A percentile compares a stretch with the other conserved stretches of the same genome.
Evolutionary conservation across 2,888 invertebrate genomes (phyloP).

Genomic region (Drosophila mettleri): DNA sequence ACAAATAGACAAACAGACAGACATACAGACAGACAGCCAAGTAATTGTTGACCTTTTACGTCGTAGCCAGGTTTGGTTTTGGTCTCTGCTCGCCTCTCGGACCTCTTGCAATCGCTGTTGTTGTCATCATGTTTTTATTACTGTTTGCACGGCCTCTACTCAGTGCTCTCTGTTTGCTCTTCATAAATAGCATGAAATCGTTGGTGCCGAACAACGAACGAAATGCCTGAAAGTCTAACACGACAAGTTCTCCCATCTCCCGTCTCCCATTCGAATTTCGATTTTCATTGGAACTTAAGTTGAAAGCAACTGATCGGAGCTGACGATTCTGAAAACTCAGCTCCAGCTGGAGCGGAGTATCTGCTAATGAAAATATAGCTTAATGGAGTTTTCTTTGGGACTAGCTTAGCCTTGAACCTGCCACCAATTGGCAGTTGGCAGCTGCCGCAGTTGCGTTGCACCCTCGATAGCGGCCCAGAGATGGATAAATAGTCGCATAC

Average conservation of each 20-base stretch:
- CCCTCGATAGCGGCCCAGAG: slow-evolving; percentile 34
- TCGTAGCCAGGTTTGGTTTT: slow-evolving; percentile 66
- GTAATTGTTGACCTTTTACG: slow-evolving; percentile 82
- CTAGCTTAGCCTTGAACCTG: slow-evolving; percentile 54
- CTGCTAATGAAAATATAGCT: slow-evolving; percentile 1
- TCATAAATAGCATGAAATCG: slow-evolving; percentile 80
- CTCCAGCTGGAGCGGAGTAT: neutral
- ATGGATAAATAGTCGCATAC: slow-evolving; percentile 63
- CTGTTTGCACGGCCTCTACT: slow-evolving; percentile 74
- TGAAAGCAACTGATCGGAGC: slow-evolving; percentile 3
- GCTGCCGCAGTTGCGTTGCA: slow-evolving; percentile 39
- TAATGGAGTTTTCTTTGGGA: neutral
- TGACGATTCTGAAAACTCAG: slow-evolving; percentile 11
- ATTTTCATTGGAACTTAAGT: slow-evolving; percentile 74
- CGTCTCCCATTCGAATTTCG: slow-evolving; percentile 66
- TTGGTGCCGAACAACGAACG: slow-evolving; percentile 69
- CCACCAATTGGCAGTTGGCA: slow-evolving; percentile 33
- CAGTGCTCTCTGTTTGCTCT: slow-evolving; percentile 66
- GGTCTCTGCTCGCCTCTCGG: slow-evolving; percentile 40
- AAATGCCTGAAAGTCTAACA: slow-evolving; percentile 80
- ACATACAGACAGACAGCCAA: slow-evolving; percentile 43
- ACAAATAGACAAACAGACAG: neutral
- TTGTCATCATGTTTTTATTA: slow-evolving; percentile 75
- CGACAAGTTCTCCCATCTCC: slow-evolving; percentile 68
- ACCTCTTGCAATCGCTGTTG: slow-evolving; percentile 55